Percentiles rank a stretch among this genome's conserved stretches.
phyloP scores from a whole-genome alignment of 2,113 vertebrate species.

The Motacilla alba region DNA sequence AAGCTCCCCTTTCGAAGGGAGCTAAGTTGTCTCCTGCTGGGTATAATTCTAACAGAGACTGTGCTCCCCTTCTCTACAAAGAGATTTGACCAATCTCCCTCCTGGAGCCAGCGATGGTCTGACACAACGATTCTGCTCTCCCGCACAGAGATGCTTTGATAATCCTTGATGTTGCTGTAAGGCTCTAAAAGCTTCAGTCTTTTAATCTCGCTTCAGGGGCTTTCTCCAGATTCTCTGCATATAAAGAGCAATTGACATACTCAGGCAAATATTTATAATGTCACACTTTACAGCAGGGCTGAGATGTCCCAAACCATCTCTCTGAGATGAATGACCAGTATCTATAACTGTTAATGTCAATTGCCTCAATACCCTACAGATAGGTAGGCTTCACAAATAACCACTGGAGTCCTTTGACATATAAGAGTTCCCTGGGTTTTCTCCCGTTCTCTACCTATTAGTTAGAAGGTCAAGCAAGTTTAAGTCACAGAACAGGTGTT shows the following conservation, averaged over 20 bases:
- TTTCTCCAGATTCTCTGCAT: slow-evolving; percentile 14
- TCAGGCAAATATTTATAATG: slow-evolving; percentile 23
- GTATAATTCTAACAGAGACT: neutral
- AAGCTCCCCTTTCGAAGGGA: neutral
- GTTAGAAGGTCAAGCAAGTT: neutral
- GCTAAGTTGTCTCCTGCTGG: slow-evolving; percentile 33
- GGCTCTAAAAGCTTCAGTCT: neutral
- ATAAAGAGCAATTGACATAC: neutral
- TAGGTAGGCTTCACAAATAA: neutral
- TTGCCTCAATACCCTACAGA: neutral
- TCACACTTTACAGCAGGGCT: neutral
- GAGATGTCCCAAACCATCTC: neutral
- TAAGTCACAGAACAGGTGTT: neutral
- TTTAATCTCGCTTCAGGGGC: slow-evolving; percentile 24
- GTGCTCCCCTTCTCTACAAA: neutral
- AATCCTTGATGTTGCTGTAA: neutral
- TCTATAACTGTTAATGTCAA: neutral
- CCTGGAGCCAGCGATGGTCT: neutral
- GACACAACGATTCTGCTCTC: neutral
- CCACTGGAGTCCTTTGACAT: neutral
- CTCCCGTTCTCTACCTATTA: neutral
- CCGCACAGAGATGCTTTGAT: neutral
- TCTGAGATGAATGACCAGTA: neutral
- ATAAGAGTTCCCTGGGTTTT: neutral
- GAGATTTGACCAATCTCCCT: neutral